phyloP scores from a whole-genome alignment of 2,113 vertebrate species.

The Acrocephalus arundinaceus region DNA sequence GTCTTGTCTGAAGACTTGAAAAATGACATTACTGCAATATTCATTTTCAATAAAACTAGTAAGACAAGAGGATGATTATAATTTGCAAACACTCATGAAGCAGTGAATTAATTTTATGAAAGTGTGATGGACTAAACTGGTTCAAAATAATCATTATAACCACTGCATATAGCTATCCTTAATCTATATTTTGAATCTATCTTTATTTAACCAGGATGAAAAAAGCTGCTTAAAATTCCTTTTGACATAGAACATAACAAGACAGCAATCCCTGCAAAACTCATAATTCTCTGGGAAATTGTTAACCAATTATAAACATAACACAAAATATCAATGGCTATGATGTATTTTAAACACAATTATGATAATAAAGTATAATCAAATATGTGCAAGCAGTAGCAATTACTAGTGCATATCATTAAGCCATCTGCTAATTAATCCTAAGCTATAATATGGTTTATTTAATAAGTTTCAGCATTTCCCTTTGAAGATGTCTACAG shows the following conservation, averaged over 20 bases:
- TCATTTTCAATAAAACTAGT: constrained; percentile 26
- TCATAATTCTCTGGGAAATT: constrained; percentile 50
- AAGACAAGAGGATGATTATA: constrained; percentile 14
- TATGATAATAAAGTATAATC: constrained; percentile 50
- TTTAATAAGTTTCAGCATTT: constrained; percentile 51
- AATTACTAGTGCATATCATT: constrained; percentile 65
- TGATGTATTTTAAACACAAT: constrained; percentile 63
- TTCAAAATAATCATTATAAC: neutral
- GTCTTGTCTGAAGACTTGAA: neutral
- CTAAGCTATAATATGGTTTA: constrained; percentile 40
- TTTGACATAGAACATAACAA: neutral
- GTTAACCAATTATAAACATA: constrained; percentile 38
- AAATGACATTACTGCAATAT: constrained; percentile 1
- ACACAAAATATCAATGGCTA: constrained; percentile 48
- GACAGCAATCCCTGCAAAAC: constrained; percentile 9
- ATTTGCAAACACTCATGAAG: constrained; percentile 24
- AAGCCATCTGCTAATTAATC: constrained; percentile 62
- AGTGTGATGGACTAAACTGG: neutral
- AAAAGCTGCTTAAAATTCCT: neutral
- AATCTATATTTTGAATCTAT: constrained; percentile 1
- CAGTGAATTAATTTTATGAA: constrained; percentile 34
- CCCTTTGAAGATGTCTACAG: constrained; percentile 33
- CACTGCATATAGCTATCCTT: neutral
- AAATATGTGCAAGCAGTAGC: constrained; percentile 53
- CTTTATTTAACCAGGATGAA: neutral